Percentiles rank a stretch among this genome's conserved stretches.
Conservation (phyloP, 2,797 vertebrate genomes). For the Thalassophryne amazonica region DNA sequence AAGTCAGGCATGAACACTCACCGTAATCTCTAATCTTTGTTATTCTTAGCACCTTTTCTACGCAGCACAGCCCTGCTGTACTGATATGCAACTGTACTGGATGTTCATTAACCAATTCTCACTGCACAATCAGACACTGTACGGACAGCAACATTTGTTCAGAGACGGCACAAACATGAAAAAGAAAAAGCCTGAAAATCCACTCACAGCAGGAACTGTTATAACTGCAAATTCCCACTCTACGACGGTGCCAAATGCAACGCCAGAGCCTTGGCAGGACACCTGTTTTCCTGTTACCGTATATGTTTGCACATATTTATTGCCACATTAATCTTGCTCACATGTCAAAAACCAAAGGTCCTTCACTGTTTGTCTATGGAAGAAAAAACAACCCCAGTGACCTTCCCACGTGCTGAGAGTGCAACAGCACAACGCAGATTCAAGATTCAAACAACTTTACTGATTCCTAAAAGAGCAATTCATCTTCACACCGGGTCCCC, state of each 20-base stretch:
- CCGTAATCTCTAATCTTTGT: constrained; percentile 78
- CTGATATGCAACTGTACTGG: constrained; percentile 21
- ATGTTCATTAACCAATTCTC: constrained; percentile 27
- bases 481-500: too few species aligned
- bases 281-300: neutral
- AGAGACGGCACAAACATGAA: neutral
- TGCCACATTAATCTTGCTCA: neutral
- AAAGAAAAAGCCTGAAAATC: neutral
- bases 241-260: neutral
- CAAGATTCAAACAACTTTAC: too few species aligned
- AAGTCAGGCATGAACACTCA: constrained; percentile 52
- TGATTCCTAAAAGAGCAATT: too few species aligned
- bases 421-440: neutral
- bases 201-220: constrained; percentile 11
- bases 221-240: neutral
- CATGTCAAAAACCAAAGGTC: neutral
- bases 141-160: neutral
- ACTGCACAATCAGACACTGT: neutral
- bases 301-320: neutral
- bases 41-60: constrained; percentile 68
- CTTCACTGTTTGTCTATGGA: constrained; percentile 16
- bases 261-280: neutral
- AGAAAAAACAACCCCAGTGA: constrained; percentile 1
- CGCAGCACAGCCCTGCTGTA: constrained; percentile 30
- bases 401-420: neutral